Evolutionary conservation across 64 coral and sea anemone genomes (phyloP).

Genomic region (Pocillopora verrucosa): DNA sequence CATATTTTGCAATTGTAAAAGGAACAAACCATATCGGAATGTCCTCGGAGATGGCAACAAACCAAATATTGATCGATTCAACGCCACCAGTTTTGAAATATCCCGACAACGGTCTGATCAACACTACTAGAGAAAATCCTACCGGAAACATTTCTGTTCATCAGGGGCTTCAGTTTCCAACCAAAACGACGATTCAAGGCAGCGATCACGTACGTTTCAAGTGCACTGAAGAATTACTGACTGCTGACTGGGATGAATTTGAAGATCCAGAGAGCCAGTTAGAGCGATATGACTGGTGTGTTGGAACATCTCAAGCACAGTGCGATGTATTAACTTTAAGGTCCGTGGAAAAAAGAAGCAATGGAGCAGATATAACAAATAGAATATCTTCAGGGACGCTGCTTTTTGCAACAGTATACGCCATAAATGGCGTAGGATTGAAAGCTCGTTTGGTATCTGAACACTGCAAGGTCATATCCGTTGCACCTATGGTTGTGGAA

Average conservation of each 20-base stretch:
- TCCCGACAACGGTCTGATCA: not conserved
- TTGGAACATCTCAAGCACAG: slow-evolving; percentile 55
- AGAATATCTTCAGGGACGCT: slow-evolving; percentile 55
- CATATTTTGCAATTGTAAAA: slow-evolving; percentile 55
- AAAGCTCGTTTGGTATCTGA: slow-evolving; percentile 46
- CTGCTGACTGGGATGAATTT: slow-evolving; percentile 77
- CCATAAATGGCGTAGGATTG: slow-evolving; percentile 47
- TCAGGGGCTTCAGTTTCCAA: too few species aligned
- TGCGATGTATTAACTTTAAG: slow-evolving; percentile 57
- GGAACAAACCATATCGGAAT: slow-evolving; percentile 63
- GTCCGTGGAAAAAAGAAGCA: slow-evolving; percentile 1
- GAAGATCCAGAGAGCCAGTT: slow-evolving; percentile 71
- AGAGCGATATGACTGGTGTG: slow-evolving; percentile 68
- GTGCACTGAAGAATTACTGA: slow-evolving; percentile 74
- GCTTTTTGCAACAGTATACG: slow-evolving; percentile 59
- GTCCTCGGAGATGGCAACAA: slow-evolving; percentile 33
- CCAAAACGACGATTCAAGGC: too few species aligned
- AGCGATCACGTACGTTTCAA: slow-evolving; percentile 34
- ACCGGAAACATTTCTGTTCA: not conserved
- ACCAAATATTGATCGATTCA: slow-evolving; percentile 59
- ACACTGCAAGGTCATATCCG: slow-evolving; percentile 50
- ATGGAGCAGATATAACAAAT: slow-evolving; percentile 48
- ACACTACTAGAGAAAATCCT: not conserved
- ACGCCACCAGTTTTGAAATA: slow-evolving; percentile 47
- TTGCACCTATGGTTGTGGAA: slow-evolving; percentile 60